These are phyloP conservation scores for Melanostoma scalare DNA, from an alignment of 2,888 invertebrate species.

Conservation along the genomic window DNA sequence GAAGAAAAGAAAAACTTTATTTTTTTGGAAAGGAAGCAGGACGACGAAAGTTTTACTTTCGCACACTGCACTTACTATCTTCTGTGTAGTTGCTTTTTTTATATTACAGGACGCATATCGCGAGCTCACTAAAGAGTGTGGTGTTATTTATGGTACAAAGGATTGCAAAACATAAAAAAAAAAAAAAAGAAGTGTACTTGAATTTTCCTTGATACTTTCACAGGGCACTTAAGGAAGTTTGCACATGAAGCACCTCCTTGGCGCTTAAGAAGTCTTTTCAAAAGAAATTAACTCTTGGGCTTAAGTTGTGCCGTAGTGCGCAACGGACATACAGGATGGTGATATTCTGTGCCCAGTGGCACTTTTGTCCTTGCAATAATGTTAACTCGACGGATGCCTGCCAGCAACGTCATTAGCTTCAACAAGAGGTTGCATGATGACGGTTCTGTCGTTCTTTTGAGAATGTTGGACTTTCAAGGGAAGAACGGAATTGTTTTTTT, in stretches of 20 bases:
- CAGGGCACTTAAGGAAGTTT: constrained; percentile 67
- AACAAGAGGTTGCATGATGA: constrained; percentile 44
- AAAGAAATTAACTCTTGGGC: constrained; percentile 68
- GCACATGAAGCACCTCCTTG: constrained; percentile 69
- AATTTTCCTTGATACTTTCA: constrained; percentile 63
- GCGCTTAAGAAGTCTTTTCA: constrained; percentile 59
- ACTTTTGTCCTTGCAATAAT: constrained; percentile 50
- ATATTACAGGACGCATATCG: constrained; percentile 47
- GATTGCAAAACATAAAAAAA: constrained; percentile 54
- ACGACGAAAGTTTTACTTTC: constrained; percentile 60
- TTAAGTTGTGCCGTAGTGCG: constrained; percentile 26
- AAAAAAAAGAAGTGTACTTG: constrained; percentile 34
- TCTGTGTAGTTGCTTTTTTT: constrained; percentile 12
- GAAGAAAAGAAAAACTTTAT: constrained; percentile 50
- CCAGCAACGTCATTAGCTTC: constrained; percentile 49
- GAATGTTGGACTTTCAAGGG: constrained; percentile 8
- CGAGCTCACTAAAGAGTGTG: constrained; percentile 61
- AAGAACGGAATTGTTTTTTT: constrained; percentile 4
- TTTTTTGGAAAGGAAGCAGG: constrained; percentile 37
- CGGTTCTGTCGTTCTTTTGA: constrained; percentile 38
- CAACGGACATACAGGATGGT: constrained; percentile 30
- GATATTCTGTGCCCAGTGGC: constrained; percentile 53
- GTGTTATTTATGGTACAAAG: constrained; percentile 71
- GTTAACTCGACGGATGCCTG: constrained; percentile 38
- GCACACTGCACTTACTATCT: constrained; percentile 34